Conservation (phyloP, 2,113 vertebrate species). For the Prolemur simus region DNA sequence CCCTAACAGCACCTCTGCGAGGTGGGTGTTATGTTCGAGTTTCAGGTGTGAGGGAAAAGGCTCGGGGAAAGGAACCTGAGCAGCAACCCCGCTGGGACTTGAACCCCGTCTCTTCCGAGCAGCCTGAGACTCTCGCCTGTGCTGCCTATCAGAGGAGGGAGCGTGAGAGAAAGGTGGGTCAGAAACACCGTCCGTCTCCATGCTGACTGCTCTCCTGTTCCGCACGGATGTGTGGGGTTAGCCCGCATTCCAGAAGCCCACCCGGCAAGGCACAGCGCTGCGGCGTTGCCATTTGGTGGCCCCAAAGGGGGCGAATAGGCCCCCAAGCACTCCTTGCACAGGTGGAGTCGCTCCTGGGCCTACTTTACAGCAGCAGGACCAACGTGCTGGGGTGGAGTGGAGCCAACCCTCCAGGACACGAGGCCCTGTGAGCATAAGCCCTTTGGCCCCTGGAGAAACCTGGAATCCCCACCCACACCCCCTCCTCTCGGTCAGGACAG, state of each 20-base stretch:
- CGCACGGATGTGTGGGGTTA: background rate
- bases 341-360: background rate
- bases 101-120: background rate
- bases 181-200: background rate
- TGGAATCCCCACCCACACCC: background rate
- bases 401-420: background rate
- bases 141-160: background rate
- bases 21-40: background rate
- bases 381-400: rapidly evolving
- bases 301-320: background rate
- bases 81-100: background rate
- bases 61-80: background rate
- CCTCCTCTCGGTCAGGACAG: rapidly evolving
- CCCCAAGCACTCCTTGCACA: background rate
- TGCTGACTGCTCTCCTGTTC: background rate
- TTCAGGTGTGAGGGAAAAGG: background rate
- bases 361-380: background rate
- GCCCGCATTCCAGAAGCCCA: background rate
- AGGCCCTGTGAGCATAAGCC: rapidly evolving
- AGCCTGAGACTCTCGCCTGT: background rate
- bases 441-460: background rate
- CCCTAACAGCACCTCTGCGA: background rate
- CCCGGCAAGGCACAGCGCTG: rapidly evolving
- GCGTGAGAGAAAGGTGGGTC: background rate
- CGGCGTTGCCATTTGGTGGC: background rate